Conservation (phyloP, 2,797 vertebrate genomes). For the Cuniculus paca region DNA sequence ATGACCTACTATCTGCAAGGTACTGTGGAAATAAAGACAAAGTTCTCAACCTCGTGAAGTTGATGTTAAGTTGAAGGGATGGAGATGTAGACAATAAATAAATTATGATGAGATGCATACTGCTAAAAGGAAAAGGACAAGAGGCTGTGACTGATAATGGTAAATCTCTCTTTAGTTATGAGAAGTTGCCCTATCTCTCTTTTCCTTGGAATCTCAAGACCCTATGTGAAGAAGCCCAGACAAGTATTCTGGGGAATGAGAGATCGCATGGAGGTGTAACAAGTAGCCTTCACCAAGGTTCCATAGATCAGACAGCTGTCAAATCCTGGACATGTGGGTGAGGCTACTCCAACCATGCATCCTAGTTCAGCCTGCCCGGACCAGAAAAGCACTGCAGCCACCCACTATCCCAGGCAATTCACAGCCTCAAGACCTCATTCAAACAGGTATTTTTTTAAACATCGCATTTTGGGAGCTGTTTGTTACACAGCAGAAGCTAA, state of each 20-base stretch:
- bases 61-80: background rate
- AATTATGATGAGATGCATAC: background rate
- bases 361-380: background rate
- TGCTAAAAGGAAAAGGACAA: background rate
- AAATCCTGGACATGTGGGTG: too few relatives aligned
- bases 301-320: background rate
- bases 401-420: background rate
- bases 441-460: background rate
- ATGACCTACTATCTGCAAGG: background rate
- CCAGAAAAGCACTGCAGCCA: background rate
- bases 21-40: too few relatives aligned
- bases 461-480: background rate
- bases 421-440: background rate
- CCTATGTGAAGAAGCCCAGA: background rate
- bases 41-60: background rate
- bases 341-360: background rate
- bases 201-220: background rate
- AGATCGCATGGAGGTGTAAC: background rate
- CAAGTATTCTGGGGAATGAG: background rate
- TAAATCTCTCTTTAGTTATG: background rate
- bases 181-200: background rate
- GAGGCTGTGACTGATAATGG: too few relatives aligned
- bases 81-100: background rate
- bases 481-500: background rate
- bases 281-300: background rate